Evolutionary conservation across 1,140 invertebrate genomes (phyloP), one percentile per base, ranked within the genome.

Genomic region (Phortica variegata): DNA sequence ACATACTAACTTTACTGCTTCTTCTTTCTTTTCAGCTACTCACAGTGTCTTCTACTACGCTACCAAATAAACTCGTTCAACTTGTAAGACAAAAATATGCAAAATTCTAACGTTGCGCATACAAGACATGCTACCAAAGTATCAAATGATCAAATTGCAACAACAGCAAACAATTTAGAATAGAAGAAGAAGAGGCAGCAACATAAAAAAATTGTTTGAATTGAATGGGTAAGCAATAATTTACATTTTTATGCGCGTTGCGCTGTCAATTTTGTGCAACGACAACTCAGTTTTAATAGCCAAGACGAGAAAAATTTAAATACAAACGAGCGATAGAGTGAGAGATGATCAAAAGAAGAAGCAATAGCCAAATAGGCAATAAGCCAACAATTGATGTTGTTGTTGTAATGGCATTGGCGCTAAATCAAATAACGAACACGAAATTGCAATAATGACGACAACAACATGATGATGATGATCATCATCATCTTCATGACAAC

Each of bases 401-500:
- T 6, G n/a, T 18, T 29, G 33, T 21, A 23, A 33, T 26, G 5
- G 39, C 15, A 45, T 39, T 65, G 58, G 62, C 62, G 61, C 58
- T 65, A 65, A 65, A 65, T 65, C 61, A 65, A 65, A 56, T 62
- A 55, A 53, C 46, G 56, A 54, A 54, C 61, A 66, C 62, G 58
- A 65, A 66, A 66, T 65, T 59, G 58, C 61, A 62, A 65, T 66
- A 66, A 66, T 61, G 61, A 66, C 56, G 58, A 58, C 58, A 58
- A 43, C 32, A 29, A 32, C 20, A 32, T 23, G 48, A 53, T 17
- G 33, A 49, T 12, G 40, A 45, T 21, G 37, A 16, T 26, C 15
- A 43, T 32, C 9, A 32, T 31, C 19, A 42, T 37, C 7, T 40
- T 44, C 9, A 31, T 32, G 18, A 37, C 13, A 29, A 47, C 21